phyloP scores from a whole-genome alignment of 2,797 vertebrate genomes.

The Moxostoma hubbsi region DNA sequence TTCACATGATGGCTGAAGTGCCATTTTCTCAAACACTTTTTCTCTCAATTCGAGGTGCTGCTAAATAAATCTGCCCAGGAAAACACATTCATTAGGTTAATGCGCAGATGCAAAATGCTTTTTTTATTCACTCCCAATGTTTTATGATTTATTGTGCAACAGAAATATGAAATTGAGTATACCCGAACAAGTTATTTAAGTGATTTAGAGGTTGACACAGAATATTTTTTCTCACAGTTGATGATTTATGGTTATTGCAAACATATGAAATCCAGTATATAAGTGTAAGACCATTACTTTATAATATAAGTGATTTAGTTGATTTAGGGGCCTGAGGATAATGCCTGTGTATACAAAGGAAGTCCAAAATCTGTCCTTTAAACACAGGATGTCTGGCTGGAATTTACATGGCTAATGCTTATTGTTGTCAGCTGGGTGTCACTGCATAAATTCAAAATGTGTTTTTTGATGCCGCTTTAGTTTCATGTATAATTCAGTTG shows the following conservation, averaged over 20 bases:
- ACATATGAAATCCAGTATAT: constrained; percentile 81
- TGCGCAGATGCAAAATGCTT: constrained; percentile 67
- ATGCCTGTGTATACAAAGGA: constrained; percentile 66
- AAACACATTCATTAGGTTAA: constrained; percentile 80
- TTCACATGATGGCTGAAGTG: constrained; percentile 56
- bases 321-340: constrained; percentile 72
- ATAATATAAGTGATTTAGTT: constrained; percentile 80
- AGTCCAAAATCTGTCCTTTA: constrained; percentile 36
- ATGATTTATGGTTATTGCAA: constrained; percentile 80
- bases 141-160: constrained; percentile 76
- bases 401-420: constrained; percentile 50
- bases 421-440: constrained; percentile 45
- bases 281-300: constrained; percentile 81
- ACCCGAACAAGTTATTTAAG: constrained; percentile 77
- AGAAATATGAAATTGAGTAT: constrained; percentile 78
- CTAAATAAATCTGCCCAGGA: constrained; percentile 57
- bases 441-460: constrained; percentile 35
- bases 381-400: constrained; percentile 13
- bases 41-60: constrained; percentile 50
- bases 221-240: constrained; percentile 64
- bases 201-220: constrained; percentile 79
- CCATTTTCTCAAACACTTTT: constrained; percentile 55
- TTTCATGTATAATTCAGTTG: constrained; percentile 38
- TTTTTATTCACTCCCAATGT: constrained; percentile 61
- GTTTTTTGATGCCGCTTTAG: constrained; percentile 7